A percentile compares a stretch with the other conserved stretches of the same genome.
phyloP scores from a whole-genome alignment of 2,797 vertebrate genomes.

The Chaetodon trifasciatus region DNA sequence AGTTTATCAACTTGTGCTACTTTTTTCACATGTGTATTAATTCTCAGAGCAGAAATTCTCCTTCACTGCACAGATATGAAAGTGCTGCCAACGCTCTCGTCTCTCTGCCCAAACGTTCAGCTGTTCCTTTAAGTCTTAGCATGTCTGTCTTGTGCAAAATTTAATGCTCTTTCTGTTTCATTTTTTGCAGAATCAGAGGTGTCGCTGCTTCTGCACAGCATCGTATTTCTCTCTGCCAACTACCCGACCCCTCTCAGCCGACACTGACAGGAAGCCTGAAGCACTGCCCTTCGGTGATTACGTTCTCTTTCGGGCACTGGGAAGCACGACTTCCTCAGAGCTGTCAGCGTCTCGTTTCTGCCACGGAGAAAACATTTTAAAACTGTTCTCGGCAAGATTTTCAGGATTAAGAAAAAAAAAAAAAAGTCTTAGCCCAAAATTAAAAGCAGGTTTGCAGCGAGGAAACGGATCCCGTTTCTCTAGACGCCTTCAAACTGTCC shows the following conservation, averaged over 20 bases:
- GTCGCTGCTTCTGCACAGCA: conserved; percentile 91
- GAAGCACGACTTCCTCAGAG: conserved; percentile 32
- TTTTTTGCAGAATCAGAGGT: conserved; percentile 87
- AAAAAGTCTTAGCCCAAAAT: background rate
- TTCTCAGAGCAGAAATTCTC: background rate
- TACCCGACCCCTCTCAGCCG: conserved; percentile 53
- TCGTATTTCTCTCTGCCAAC: conserved; percentile 92
- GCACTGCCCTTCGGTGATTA: background rate
- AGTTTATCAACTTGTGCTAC: background rate
- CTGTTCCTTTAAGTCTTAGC: background rate
- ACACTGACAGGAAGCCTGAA: conserved; percentile 68
- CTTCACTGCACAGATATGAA: background rate
- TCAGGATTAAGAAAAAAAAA: background rate
- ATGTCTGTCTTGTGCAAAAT: background rate
- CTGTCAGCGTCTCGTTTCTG: conserved; percentile 30
- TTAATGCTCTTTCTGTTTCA: background rate
- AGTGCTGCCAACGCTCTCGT: background rate
- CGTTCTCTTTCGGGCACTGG: background rate
- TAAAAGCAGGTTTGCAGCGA: background rate
- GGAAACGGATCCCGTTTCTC: background rate
- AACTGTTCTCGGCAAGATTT: conserved; percentile 17
- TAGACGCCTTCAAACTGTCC: background rate
- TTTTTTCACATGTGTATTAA: background rate
- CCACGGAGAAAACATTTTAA: conserved; percentile 8
- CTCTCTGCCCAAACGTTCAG: background rate